phyloP scores from a whole-genome alignment of 2,797 vertebrate species.

The Melanotaenia boesemani region DNA sequence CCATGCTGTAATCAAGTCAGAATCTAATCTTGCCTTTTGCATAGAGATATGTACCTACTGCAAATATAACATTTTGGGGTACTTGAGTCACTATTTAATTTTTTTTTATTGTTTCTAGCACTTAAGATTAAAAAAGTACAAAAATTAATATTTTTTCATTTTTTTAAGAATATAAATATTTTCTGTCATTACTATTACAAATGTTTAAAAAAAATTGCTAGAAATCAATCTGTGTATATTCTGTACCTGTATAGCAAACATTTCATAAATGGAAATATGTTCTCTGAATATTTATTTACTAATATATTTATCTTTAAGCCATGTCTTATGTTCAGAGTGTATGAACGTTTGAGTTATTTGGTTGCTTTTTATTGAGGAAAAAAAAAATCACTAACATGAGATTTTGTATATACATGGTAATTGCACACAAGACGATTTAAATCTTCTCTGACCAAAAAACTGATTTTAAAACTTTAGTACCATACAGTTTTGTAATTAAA shows the following conservation, averaged over 20 bases:
- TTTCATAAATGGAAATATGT: constrained; percentile 99
- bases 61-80: constrained; percentile 87
- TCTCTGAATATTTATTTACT: constrained; percentile 99
- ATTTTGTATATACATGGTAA: constrained; percentile 98
- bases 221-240: constrained; percentile 96
- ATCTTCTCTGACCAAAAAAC: constrained; percentile 99
- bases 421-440: constrained; percentile 96
- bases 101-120: constrained; percentile 91
- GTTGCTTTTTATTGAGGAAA: constrained; percentile 79
- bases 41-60: constrained; percentile 85
- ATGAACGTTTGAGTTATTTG: constrained; percentile 90
- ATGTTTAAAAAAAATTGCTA: constrained; percentile 82
- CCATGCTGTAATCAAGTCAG: constrained; percentile 84
- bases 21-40: constrained; percentile 86
- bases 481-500: constrained; percentile 98
- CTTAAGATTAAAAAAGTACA: constrained; percentile 96
- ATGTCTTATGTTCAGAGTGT: constrained; percentile 98
- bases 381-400: constrained; percentile 95
- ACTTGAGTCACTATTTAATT: constrained; percentile 96
- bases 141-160: constrained; percentile 90
- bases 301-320: constrained; percentile 99
- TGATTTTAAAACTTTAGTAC: constrained; percentile 94
- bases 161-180: constrained; percentile 88
- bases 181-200: constrained; percentile 93
- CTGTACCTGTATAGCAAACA: constrained; percentile 98